phyloP scores from a whole-genome alignment of 2,797 vertebrate genomes.

The Poeciliopsis gracilis region DNA sequence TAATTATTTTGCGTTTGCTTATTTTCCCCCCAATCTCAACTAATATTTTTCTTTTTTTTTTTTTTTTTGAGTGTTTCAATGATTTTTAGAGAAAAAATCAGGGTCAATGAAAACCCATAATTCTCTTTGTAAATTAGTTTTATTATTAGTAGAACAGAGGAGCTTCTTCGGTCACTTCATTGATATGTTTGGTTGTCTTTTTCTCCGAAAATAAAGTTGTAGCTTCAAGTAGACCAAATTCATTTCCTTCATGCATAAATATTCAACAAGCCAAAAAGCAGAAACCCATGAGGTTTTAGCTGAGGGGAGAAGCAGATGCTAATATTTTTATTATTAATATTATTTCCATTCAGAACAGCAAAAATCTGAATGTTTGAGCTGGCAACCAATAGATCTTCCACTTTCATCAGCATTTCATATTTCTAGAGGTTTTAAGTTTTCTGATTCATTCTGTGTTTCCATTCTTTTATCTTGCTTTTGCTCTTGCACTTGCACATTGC shows the following conservation, averaged over 20 bases:
- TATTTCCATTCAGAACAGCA: slow-evolving; percentile 40
- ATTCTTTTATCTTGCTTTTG: slow-evolving; percentile 10
- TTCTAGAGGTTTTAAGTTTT: slow-evolving; percentile 32
- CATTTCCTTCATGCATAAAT: slow-evolving; percentile 50
- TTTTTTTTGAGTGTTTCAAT: background rate
- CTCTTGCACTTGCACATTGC: slow-evolving; percentile 5
- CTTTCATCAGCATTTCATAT: slow-evolving; percentile 42
- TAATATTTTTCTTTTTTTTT: background rate
- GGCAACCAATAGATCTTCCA: slow-evolving; percentile 14
- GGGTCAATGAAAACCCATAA: slow-evolving; percentile 14
- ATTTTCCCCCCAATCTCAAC: background rate
- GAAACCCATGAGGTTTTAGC: slow-evolving; percentile 27
- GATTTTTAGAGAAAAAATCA: slow-evolving; percentile 1
- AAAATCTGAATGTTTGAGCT: slow-evolving; percentile 36
- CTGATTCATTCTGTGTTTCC: slow-evolving; percentile 21
- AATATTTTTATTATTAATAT: slow-evolving; percentile 60
- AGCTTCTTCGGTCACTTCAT: slow-evolving; percentile 2
- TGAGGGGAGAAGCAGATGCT: slow-evolving; percentile 26
- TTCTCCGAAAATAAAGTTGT: slow-evolving; percentile 17
- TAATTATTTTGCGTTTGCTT: background rate
- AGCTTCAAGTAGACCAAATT: slow-evolving; percentile 20
- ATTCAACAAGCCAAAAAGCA: slow-evolving; percentile 41
- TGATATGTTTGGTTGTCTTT: background rate
- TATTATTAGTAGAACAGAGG: slow-evolving; percentile 17
- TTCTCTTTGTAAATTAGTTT: slow-evolving; percentile 30